phyloP scores from a whole-genome alignment of 2,797 vertebrate species.

The Psittacula echo region DNA sequence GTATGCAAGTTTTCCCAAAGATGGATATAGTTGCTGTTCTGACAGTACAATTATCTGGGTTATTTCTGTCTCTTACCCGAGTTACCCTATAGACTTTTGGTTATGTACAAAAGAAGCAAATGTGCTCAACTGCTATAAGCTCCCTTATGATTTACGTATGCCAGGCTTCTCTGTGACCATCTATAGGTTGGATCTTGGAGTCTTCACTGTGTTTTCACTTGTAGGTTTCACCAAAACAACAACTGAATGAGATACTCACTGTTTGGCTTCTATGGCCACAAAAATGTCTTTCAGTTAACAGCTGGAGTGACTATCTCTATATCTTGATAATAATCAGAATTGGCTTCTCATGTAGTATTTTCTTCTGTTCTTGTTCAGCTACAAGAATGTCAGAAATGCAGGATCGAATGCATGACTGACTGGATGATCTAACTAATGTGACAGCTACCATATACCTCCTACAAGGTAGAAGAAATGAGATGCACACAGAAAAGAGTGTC shows the following conservation, averaged over 20 bases:
- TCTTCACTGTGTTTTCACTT: neutral
- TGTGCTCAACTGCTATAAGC: neutral
- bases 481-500: neutral
- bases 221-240: neutral
- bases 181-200: neutral
- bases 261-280: neutral
- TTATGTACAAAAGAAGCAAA: neutral
- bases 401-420: neutral
- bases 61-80: conserved; percentile 38
- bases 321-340: conserved; percentile 17
- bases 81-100: neutral
- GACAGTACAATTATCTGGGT: neutral
- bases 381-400: conserved; percentile 26
- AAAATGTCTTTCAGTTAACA: conserved; percentile 19
- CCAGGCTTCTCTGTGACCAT: neutral
- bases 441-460: neutral
- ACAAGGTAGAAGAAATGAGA: neutral
- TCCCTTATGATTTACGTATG: neutral
- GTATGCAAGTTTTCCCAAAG: conserved; percentile 37
- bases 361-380: neutral
- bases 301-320: neutral
- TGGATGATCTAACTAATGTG: neutral
- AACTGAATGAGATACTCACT: neutral
- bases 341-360: neutral
- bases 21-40: conserved; percentile 30